Evolutionary conservation across 2,113 vertebrate genomes (phyloP).

Genomic region (Irena cyanogastra): DNA sequence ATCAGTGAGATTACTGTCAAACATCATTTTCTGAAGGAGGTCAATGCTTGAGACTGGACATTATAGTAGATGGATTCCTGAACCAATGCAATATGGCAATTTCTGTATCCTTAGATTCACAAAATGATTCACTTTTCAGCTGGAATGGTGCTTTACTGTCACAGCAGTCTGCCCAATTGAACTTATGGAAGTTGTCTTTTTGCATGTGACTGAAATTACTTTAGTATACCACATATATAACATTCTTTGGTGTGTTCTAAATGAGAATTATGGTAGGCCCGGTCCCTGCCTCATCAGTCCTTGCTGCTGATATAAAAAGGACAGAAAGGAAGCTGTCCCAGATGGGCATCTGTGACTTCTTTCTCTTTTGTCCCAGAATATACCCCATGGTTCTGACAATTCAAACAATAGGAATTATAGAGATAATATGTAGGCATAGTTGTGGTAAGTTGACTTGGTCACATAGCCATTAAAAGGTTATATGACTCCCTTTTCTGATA

Average conservation of each 20-base stretch:
- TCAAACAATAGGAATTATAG: not conserved
- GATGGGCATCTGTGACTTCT: not conserved
- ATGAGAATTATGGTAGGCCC: not conserved
- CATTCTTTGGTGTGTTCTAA: not conserved
- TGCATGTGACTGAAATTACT: not conserved
- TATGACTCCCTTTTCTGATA: not conserved
- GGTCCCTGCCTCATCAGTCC: not conserved
- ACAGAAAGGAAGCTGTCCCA: not conserved
- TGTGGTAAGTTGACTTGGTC: not conserved
- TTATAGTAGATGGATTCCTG: not conserved
- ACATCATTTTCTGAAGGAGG: constrained; percentile 18
- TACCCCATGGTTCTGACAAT: not conserved
- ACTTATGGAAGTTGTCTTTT: not conserved
- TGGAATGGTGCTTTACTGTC: not conserved
- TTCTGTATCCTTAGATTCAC: not conserved
- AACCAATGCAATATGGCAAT: not conserved
- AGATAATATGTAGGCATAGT: not conserved
- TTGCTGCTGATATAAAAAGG: not conserved
- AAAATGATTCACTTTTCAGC: not conserved
- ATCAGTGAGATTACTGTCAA: not conserved
- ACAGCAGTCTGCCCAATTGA: not conserved
- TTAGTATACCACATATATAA: not conserved
- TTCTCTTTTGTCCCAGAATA: not conserved
- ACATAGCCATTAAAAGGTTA: not conserved
- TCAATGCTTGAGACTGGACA: not conserved